phyloP scores from a whole-genome alignment of 2,113 vertebrate species.

The Sphyrna mokarran region DNA sequence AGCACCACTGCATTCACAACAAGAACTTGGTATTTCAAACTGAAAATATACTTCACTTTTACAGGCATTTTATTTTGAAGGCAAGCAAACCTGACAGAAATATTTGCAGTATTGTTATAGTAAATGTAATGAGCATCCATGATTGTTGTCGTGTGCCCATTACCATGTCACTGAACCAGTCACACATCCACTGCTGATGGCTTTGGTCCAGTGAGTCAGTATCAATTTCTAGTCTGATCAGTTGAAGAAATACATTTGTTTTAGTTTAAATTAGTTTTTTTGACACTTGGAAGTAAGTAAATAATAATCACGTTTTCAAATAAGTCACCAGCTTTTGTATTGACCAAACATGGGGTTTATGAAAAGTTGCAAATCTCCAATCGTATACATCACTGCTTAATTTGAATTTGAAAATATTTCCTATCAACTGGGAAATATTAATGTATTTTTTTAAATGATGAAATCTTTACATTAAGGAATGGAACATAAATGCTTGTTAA shows the following conservation, averaged over 20 bases:
- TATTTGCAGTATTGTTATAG: not conserved
- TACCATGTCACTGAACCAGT: not conserved
- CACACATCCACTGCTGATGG: not conserved
- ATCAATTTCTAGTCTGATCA: not conserved
- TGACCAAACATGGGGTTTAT: not conserved
- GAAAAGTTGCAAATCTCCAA: not conserved
- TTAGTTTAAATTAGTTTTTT: not conserved
- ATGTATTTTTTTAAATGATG: not conserved
- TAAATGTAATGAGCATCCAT: not conserved
- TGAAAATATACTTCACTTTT: not conserved
- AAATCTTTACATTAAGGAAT: not conserved
- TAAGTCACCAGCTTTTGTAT: not conserved
- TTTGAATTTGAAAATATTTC: not conserved
- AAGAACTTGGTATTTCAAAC: not conserved
- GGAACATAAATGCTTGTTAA: not conserved
- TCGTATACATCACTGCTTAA: not conserved
- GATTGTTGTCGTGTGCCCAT: not conserved
- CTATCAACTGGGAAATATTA: not conserved
- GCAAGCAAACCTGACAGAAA: not conserved
- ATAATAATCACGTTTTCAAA: not conserved
- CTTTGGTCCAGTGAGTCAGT: not conserved
- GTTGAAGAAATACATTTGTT: slow-evolving; percentile 1
- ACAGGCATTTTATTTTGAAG: not conserved
- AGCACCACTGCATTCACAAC: not conserved
- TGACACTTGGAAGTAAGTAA: not conserved